Percentiles rank a stretch among this genome's conserved stretches.
Evolutionary conservation across 2,797 vertebrate species (phyloP).

Genomic region (Florisuga fusca): DNA sequence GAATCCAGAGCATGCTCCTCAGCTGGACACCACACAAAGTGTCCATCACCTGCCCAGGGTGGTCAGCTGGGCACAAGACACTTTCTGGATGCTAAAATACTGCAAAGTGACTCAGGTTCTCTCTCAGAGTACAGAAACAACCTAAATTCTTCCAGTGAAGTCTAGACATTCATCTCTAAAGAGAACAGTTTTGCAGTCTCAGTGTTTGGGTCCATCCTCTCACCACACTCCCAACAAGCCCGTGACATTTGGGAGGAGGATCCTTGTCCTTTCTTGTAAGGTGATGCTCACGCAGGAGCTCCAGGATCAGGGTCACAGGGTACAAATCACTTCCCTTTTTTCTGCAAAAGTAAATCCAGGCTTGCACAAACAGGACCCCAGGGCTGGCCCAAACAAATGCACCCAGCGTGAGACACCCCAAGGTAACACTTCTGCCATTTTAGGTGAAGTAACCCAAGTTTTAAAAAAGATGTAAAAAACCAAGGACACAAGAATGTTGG

Average conservation of each 20-base stretch:
- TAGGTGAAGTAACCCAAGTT: background rate
- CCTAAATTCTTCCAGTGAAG: background rate
- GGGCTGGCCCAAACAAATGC: background rate
- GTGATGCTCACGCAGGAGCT: background rate
- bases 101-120: background rate
- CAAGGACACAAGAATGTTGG: fast-evolving
- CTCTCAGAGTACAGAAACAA: background rate
- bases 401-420: background rate
- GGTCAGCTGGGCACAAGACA: background rate
- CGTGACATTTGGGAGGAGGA: fast-evolving
- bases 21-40: background rate
- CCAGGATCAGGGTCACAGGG: fast-evolving
- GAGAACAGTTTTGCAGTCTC: background rate
- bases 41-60: background rate
- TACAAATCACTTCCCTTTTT: background rate
- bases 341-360: background rate
- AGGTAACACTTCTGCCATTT: background rate
- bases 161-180: background rate
- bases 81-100: background rate
- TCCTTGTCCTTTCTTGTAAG: fast-evolving
- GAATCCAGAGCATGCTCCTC: background rate
- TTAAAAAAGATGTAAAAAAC: background rate
- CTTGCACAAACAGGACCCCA: background rate
- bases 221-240: background rate
- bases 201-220: background rate